Percentiles rank a stretch among this genome's conserved stretches.
Evolutionary conservation across 2,113 vertebrate species (phyloP).

Genomic region (Boulengeromyrus knoepffleri): DNA sequence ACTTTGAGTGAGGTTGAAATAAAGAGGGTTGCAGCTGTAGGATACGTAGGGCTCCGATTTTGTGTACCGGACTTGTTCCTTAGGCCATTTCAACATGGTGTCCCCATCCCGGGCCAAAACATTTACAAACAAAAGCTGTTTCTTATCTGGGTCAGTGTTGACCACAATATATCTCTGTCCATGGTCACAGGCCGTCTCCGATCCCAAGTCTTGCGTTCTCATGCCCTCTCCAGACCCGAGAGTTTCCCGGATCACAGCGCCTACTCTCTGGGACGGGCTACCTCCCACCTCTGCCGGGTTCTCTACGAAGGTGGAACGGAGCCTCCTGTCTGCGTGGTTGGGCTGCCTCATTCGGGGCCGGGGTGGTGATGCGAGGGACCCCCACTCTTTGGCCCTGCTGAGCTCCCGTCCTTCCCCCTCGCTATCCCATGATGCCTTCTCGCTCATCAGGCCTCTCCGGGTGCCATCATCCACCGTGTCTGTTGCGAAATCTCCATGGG

Average conservation of each 20-base stretch:
- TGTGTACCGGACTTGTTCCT: slow-evolving; percentile 78
- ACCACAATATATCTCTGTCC: slow-evolving; percentile 29
- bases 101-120: slow-evolving; percentile 79
- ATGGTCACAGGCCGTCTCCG: slow-evolving; percentile 9
- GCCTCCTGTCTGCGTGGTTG: background rate
- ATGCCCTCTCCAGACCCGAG: slow-evolving; percentile 16
- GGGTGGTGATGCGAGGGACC: background rate
- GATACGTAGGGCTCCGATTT: slow-evolving; percentile 81
- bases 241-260: background rate
- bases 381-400: background rate
- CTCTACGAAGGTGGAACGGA: slow-evolving; percentile 40
- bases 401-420: slow-evolving; percentile 28
- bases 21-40: slow-evolving; percentile 85
- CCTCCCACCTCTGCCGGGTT: slow-evolving; percentile 27
- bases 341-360: background rate
- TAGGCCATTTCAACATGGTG: slow-evolving; percentile 78
- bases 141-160: slow-evolving; percentile 40
- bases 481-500: slow-evolving; percentile 35
- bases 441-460: slow-evolving; percentile 26
- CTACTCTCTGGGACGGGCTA: slow-evolving; percentile 20
- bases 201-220: slow-evolving; percentile 30
- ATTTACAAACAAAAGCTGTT: slow-evolving; percentile 58
- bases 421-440: slow-evolving; percentile 20
- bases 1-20: slow-evolving; percentile 64
- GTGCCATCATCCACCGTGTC: background rate